Evolutionary conservation across 2,888 invertebrate genomes (phyloP), one percentile per base, ranked within the genome.

Genomic region (Lasioglossum lativentre): DNA sequence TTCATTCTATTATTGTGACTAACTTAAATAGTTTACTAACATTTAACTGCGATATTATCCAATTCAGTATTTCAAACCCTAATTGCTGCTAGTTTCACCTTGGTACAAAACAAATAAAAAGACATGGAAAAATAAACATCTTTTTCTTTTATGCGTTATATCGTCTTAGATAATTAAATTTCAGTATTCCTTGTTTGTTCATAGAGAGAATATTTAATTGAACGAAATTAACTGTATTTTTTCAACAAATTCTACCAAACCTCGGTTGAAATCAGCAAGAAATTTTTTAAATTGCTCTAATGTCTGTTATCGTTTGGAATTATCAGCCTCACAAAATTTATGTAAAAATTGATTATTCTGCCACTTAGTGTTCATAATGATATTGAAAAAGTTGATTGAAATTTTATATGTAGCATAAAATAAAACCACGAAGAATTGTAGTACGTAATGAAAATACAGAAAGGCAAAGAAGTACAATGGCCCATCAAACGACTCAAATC

Each of bases 401-500:
- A 59, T 75, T 52, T 52, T 30, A 66, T 23, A 85, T 34, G 56
- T 74, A 74, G 23, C 59, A 52, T 70, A 47, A 66, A 59, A 59
- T 75, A 82, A 87, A 82, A 19, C 80, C 85, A 83, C 71, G 76
- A 71, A 68, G 78, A 86, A 71, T 73, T 73, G 34, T 56, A 27
- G n/a, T 59, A 77, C 78, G 72, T 80, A 74, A 78, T 72, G 52
- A 56, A 16, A 86, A 84, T 73, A 77, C 34, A 75, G 71, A 72
- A 79, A 86, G 63, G 63, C 34, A 23, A 71, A 56, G 74, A 81
- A 83, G 78, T 47, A 75, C 66, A 80, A 85, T 59, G 80, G 84
- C 89, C 91, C 90, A 89, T 89, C 88, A 88, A 90, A 91, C 89
- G 89, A 90, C 88, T 88, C 86, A 66, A 83, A 86, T 80, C 19